Conservation (phyloP, 2,113 vertebrate species). For the Lamprologus ornatipinnis region DNA sequence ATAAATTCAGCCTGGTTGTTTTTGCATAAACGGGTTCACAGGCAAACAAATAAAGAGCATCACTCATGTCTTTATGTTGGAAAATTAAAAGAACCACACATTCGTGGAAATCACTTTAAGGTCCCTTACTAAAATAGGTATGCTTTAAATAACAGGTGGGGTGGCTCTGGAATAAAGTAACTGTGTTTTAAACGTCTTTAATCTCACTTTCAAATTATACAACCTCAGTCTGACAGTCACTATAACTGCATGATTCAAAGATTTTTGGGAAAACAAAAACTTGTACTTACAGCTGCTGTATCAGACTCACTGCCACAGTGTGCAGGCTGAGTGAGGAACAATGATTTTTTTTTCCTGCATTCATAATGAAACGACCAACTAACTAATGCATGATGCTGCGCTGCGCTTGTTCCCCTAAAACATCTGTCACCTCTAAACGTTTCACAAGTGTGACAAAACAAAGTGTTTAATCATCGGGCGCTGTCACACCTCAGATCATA, state of each 20-base stretch:
- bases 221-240: not conserved
- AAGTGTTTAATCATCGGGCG: not conserved
- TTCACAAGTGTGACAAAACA: not conserved
- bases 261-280: not conserved
- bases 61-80: not conserved
- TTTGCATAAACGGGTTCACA: not conserved
- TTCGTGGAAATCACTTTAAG: not conserved
- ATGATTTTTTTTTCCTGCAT: not conserved
- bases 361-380: not conserved
- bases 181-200: not conserved
- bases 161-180: not conserved
- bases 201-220: not conserved
- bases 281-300: not conserved
- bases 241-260: not conserved
- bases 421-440: not conserved
- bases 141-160: not conserved
- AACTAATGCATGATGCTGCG: not conserved
- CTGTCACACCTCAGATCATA: not conserved
- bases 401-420: not conserved
- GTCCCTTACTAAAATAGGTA: not conserved
- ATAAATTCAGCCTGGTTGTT: not conserved
- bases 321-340: not conserved
- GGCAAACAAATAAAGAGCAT: not conserved
- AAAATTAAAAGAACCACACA: not conserved
- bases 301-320: not conserved